phyloP scores from a whole-genome alignment of 2,113 vertebrate species.

The Proterorhinus semilunaris region DNA sequence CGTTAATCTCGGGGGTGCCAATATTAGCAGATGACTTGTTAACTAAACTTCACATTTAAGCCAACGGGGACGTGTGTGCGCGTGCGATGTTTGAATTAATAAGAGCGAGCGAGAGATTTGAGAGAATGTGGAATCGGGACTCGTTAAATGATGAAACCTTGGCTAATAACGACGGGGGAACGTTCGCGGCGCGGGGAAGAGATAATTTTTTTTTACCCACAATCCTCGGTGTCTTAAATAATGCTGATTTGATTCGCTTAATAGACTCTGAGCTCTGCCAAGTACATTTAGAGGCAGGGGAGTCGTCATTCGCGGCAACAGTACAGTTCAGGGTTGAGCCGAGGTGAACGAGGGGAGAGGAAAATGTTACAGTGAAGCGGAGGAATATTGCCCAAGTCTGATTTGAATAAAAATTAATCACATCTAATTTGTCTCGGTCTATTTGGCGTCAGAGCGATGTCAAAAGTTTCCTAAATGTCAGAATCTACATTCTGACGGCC shows the following conservation, averaged over 20 bases:
- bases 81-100: slow-evolving; percentile 68
- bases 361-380: not conserved
- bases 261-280: slow-evolving; percentile 30
- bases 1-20: slow-evolving; percentile 46
- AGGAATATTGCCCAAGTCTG: not conserved
- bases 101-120: slow-evolving; percentile 64
- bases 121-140: slow-evolving; percentile 69
- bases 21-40: slow-evolving; percentile 69
- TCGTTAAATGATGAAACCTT: slow-evolving; percentile 67
- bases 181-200: slow-evolving; percentile 32
- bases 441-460: not conserved
- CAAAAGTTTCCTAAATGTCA: not conserved
- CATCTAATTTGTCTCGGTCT: not conserved
- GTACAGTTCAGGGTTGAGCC: slow-evolving; percentile 50
- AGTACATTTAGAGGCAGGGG: slow-evolving; percentile 35
- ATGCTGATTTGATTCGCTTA: slow-evolving; percentile 40
- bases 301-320: slow-evolving; percentile 34
- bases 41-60: slow-evolving; percentile 72
- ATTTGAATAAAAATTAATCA: not conserved
- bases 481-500: no score
- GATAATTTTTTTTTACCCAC: slow-evolving; percentile 27
- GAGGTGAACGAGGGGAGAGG: slow-evolving; percentile 45
- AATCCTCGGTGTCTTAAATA: slow-evolving; percentile 44
- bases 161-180: slow-evolving; percentile 58
- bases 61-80: slow-evolving; percentile 48